Percentiles rank a stretch among this genome's conserved stretches.
Conservation (phyloP, 2,113 vertebrate genomes). For the Aspiorhynchus laticeps region DNA sequence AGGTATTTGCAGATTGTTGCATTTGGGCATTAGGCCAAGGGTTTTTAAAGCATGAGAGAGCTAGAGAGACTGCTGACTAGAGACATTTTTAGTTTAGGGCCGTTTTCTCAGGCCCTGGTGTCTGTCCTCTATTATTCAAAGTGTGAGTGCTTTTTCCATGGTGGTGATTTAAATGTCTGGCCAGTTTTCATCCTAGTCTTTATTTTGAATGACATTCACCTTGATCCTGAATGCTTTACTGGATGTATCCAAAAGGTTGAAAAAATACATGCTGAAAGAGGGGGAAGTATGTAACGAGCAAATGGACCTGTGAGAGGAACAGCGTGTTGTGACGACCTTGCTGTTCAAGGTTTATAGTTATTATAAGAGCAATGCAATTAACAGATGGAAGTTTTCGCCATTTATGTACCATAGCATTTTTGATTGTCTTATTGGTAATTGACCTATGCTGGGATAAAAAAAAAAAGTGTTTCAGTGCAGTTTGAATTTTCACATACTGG, state of each 20-base stretch:
- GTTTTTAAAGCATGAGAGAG: constrained; percentile 20
- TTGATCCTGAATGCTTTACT: constrained; percentile 18
- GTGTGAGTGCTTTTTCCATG: constrained; percentile 30
- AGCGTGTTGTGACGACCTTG: not conserved
- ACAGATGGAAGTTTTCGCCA: not conserved
- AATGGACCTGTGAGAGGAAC: not conserved
- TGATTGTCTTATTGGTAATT: not conserved
- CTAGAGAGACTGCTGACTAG: constrained; percentile 37
- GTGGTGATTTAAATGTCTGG: constrained; percentile 26
- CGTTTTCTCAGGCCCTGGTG: not conserved
- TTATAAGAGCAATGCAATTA: not conserved
- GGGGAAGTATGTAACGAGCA: not conserved
- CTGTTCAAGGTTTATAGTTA: not conserved
- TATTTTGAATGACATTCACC: constrained; percentile 34
- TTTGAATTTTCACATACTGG: not conserved
- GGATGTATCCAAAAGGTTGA: not conserved
- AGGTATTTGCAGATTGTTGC: constrained; percentile 47
- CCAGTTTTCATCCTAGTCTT: not conserved
- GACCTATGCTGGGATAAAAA: not conserved
- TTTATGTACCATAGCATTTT: not conserved
- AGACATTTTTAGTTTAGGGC: constrained; percentile 42
- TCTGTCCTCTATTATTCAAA: constrained; percentile 40
- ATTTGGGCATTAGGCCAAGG: constrained; percentile 33
- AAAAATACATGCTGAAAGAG: constrained; percentile 4
- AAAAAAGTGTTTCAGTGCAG: not conserved